Evolutionary conservation across 1,140 invertebrate species (phyloP).

Genomic region (Stegodyphus mimosarum): DNA sequence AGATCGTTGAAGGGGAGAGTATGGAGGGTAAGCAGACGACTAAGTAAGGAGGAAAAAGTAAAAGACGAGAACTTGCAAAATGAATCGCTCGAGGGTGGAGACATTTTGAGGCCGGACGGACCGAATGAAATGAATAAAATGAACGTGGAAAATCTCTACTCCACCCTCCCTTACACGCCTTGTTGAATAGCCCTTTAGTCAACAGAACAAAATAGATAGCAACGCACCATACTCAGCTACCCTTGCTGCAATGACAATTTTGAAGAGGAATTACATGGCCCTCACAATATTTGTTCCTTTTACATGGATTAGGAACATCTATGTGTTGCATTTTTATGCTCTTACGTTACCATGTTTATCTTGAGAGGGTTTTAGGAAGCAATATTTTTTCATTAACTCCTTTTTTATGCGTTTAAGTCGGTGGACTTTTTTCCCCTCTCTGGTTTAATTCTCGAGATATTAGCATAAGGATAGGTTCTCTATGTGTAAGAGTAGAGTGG

Average conservation of each 20-base stretch:
- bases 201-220: slow-evolving; percentile 7
- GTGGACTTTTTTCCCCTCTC: not conserved
- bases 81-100: slow-evolving; percentile 33
- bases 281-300: slow-evolving; percentile 18
- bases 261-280: slow-evolving; percentile 37
- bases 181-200: slow-evolving; percentile 51
- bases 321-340: slow-evolving; percentile 49
- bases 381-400: slow-evolving; percentile 38
- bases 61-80: slow-evolving; percentile 48
- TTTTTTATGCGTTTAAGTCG: not conserved
- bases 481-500: not conserved
- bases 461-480: slow-evolving; percentile 6
- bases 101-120: not conserved
- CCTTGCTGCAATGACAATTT: slow-evolving; percentile 58
- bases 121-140: slow-evolving; percentile 33
- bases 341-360: slow-evolving; percentile 27
- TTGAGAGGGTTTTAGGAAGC: not conserved
- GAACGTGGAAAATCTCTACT: not conserved
- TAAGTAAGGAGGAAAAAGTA: slow-evolving; percentile 14
- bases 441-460: slow-evolving; percentile 20
- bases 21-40: slow-evolving; percentile 11
- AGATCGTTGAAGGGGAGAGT: not conserved
- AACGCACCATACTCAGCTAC: not conserved
- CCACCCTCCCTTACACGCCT: not conserved
- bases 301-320: slow-evolving; percentile 15